Evolutionary conservation across 2,888 invertebrate genomes (phyloP).

Genomic region (Chrysopilus asiliformis): DNA sequence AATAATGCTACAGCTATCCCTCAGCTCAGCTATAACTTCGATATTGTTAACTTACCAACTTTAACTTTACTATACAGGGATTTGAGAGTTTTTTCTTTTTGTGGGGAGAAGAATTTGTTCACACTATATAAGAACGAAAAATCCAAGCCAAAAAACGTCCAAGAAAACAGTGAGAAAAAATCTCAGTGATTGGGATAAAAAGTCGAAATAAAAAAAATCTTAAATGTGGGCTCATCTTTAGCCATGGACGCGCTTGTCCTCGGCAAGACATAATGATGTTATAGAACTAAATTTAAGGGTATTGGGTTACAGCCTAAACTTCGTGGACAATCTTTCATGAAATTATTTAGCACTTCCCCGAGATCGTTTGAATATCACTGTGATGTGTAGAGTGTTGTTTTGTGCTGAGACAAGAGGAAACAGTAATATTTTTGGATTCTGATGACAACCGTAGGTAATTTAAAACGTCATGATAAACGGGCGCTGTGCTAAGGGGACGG

Average conservation of each 20-base stretch:
- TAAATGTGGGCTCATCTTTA: neutral
- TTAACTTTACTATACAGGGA: conserved; percentile 1
- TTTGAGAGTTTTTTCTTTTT: conserved; percentile 2
- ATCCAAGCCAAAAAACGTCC: no score
- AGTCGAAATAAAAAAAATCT: neutral
- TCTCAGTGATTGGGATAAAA: no score
- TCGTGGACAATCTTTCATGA: neutral
- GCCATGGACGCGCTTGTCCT: neutral
- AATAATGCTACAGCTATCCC: no score
- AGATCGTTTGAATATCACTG: conserved; percentile 3
- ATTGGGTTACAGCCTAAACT: conserved; percentile 4
- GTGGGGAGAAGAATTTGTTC: no score
- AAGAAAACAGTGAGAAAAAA: no score
- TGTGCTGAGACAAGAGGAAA: conserved; percentile 1
- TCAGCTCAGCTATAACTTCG: no score
- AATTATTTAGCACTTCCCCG: conserved; percentile 8
- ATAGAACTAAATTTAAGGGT: conserved; percentile 3
- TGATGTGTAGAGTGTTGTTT: conserved; percentile 1
- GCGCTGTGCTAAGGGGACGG: neutral
- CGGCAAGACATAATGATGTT: conserved; percentile 5
- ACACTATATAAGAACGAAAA: no score
- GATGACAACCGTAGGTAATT: conserved; percentile 2
- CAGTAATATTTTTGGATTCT: neutral
- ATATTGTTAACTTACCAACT: neutral
- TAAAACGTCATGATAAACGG: neutral